Conservation (phyloP, 2,113 vertebrate genomes). For the Acrocephalus kingi region DNA sequence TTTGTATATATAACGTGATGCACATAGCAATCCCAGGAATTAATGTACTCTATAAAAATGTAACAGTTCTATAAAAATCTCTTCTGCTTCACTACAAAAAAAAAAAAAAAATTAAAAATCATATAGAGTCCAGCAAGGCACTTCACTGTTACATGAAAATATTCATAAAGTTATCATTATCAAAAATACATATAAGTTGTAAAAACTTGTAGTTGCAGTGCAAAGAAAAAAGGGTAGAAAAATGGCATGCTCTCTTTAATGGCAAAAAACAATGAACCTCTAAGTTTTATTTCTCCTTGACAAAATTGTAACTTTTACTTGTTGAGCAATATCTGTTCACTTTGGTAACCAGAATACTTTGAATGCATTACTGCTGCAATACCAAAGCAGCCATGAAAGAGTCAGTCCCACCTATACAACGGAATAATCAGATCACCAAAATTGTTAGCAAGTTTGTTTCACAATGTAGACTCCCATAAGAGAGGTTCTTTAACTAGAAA, state of each 20-base stretch:
- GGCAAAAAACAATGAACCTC: neutral
- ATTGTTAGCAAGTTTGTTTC: neutral
- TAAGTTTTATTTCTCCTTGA: neutral
- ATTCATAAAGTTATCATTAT: neutral
- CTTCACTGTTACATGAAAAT: neutral
- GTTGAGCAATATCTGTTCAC: neutral
- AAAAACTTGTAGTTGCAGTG: neutral
- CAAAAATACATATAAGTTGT: neutral
- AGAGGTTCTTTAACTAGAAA: neutral
- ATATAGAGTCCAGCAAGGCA: neutral
- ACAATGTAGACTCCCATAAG: neutral
- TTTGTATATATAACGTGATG: neutral
- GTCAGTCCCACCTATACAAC: neutral
- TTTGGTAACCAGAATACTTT: neutral
- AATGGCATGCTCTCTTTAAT: neutral
- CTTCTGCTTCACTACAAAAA: neutral
- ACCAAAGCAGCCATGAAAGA: neutral
- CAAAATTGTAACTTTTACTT: neutral
- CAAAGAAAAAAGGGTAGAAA: neutral
- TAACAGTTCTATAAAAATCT: neutral
- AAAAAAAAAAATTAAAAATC: neutral
- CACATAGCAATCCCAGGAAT: neutral
- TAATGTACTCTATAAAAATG: neutral
- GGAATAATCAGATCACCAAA: neutral
- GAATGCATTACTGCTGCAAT: neutral